Conservation (phyloP, 2,113 vertebrate genomes). For the Stictonetta naevosa region DNA sequence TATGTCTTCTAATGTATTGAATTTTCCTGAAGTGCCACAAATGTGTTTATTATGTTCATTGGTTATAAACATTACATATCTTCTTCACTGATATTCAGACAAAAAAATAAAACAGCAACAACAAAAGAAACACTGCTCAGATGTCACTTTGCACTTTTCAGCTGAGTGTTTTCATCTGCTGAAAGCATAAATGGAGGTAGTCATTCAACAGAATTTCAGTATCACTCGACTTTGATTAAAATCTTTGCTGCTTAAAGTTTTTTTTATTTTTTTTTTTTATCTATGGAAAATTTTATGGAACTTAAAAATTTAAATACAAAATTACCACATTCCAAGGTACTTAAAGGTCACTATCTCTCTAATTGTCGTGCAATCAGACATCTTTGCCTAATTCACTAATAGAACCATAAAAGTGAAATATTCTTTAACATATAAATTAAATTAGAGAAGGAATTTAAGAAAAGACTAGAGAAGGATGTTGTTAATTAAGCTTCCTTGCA, state of each 20-base stretch:
- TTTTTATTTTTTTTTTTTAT: background rate
- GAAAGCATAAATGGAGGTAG: conserved; percentile 30
- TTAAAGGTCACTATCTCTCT: background rate
- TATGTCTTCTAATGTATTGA: background rate
- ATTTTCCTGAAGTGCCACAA: background rate
- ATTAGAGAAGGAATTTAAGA: background rate
- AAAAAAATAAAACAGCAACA: background rate
- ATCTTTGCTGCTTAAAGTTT: conserved; percentile 10
- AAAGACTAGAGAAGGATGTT: background rate
- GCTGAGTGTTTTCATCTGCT: conserved; percentile 17
- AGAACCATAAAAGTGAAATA: background rate
- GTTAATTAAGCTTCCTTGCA: background rate
- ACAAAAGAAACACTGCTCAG: background rate
- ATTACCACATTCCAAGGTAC: background rate
- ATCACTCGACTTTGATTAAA: conserved; percentile 34
- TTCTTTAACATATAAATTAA: background rate
- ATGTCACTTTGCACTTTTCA: background rate
- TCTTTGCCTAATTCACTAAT: background rate
- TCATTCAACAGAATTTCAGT: background rate
- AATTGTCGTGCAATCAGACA: background rate
- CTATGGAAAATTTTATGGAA: background rate
- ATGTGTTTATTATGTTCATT: background rate
- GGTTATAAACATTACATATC: background rate
- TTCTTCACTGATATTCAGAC: background rate
- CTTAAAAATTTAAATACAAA: background rate